Evolutionary conservation across 2,888 invertebrate species (phyloP).

Genomic region (Drosophila ochracea): DNA sequence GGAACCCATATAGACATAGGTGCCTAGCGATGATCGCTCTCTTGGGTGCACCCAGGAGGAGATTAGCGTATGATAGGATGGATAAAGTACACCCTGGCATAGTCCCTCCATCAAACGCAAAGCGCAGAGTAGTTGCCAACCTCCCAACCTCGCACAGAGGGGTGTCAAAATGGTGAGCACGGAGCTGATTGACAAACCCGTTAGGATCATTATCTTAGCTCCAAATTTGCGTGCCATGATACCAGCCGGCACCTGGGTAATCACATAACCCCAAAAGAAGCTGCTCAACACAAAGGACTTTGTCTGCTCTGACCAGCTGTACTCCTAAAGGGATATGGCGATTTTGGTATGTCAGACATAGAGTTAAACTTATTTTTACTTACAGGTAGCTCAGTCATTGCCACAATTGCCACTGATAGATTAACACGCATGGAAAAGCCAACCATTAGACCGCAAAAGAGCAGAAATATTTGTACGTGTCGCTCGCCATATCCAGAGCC

Average conservation of each 20-base stretch:
- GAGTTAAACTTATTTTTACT: neutral
- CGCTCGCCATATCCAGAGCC: constrained; percentile 87
- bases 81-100: constrained; percentile 90
- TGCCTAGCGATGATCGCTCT: constrained; percentile 87
- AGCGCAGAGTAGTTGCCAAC: constrained; percentile 88
- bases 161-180: constrained; percentile 89
- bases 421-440: constrained; percentile 89
- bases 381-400: constrained; percentile 87
- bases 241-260: constrained; percentile 88
- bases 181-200: constrained; percentile 87
- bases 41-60: constrained; percentile 90
- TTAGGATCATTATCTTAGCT: constrained; percentile 87
- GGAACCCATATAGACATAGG: constrained; percentile 87
- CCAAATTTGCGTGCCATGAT: constrained; percentile 90
- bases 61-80: constrained; percentile 89
- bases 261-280: constrained; percentile 89
- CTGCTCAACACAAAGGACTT: constrained; percentile 88
- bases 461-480: constrained; percentile 88
- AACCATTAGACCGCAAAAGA: constrained; percentile 88
- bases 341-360: accelerated
- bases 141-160: constrained; percentile 87
- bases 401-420: constrained; percentile 90
- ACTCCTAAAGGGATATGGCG: constrained; percentile 85
- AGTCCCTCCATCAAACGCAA: constrained; percentile 90
- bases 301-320: constrained; percentile 87